These are phyloP conservation scores for Azemiops feae DNA, from an alignment of 2,113 vertebrate species.

Conservation along the genomic window DNA sequence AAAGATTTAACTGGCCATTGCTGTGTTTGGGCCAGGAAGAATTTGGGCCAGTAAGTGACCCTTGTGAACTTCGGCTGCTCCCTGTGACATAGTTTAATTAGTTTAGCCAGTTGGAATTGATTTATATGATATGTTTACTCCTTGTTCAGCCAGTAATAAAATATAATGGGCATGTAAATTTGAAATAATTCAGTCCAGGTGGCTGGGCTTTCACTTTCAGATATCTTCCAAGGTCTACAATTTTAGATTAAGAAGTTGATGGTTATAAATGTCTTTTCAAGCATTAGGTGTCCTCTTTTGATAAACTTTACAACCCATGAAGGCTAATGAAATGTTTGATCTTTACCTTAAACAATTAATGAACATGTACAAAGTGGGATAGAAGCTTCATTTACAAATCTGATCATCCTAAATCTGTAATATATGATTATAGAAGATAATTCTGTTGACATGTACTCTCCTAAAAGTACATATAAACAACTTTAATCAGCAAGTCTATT, in stretches of 20 bases:
- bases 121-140: not conserved
- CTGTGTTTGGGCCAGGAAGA: not conserved
- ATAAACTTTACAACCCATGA: not conserved
- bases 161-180: not conserved
- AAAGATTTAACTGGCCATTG: not conserved
- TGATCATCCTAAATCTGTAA: not conserved
- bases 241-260: not conserved
- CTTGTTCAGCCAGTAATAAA: constrained; percentile 10
- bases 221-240: not conserved
- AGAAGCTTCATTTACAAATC: not conserved
- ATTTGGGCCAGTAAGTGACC: not conserved
- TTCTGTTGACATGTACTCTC: not conserved
- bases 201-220: not conserved
- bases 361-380: not conserved
- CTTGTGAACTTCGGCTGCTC: not conserved
- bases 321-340: not conserved
- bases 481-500: not conserved
- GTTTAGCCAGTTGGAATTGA: not conserved
- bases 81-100: not conserved
- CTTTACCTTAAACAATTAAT: not conserved
- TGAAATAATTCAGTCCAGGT: constrained; percentile 1
- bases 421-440: not conserved
- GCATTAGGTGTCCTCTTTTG: not conserved
- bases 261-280: not conserved
- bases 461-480: not conserved